Base-by-base conservation (phyloP, 2,113 vertebrate species). In the Cheilinus undulatus region DNA sequence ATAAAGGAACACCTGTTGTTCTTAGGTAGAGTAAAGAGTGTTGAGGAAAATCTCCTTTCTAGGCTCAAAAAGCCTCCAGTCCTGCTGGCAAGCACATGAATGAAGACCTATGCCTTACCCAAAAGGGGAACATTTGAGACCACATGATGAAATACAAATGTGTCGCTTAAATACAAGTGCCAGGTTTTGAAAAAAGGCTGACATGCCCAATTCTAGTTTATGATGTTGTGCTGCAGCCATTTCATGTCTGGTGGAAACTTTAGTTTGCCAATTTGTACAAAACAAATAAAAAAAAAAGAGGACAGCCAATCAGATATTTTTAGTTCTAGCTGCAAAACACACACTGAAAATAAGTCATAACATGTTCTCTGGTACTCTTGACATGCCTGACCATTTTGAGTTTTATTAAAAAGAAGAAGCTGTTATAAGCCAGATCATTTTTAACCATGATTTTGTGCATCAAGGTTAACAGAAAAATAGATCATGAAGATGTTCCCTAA, bases 1-100 rank as follows among this genome's bases (percentile, higher is more conserved):
- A 1, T 56, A 58, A 58, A 69, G 42, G 22, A 48, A 20, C 28
- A 69, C 42, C 11, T 48, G 38, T 43, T 67, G 52, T 48, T 43
- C 10, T 46, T 10, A 11, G 42, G n/a, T 23, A 34, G 17, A 38
- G 34, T 26, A 67, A 23, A 1, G 23, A 53, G 24, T 24, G 3
- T 59, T 38, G 15, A 60, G 24, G 19, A 19, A 54, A 17, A 15
- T 42, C 40, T 42, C 17, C 7, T 19, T 17, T 17, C 17, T 7
- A 14, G 15, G 3, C 7, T 57, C 2, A 27, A 48, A 61, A 45
- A 68, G 12, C 7, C n/a, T 22, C 5, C 12, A 40, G 12, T 42
- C 40, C 40, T 15, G 40, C 4, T 48, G 50, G 50, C n/a, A 62
- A 52, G 6, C 15, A 15, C 38, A 7, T 46, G n/a, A 40, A 22